A percentile compares a stretch with the other conserved stretches of the same genome.
phyloP scores from a whole-genome alignment of 2,113 vertebrate genomes.

The Caranx ignobilis region DNA sequence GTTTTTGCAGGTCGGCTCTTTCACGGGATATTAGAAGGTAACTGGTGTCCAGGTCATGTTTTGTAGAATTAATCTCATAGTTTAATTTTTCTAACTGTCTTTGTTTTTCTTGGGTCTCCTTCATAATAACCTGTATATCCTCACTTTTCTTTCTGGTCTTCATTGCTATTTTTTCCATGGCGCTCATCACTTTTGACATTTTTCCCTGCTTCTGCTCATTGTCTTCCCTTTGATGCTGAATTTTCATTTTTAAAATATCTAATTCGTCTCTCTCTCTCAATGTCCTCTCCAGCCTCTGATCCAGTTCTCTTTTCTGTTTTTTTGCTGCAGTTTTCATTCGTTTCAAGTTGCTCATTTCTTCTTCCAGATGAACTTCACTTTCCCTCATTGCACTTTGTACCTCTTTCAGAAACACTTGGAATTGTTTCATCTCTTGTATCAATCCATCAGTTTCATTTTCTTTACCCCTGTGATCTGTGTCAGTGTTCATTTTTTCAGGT shows the following conservation, averaged over 20 bases:
- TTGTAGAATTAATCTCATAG: slow-evolving; percentile 15
- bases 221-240: slow-evolving; percentile 32
- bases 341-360: slow-evolving; percentile 47
- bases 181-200: slow-evolving; percentile 28
- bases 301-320: slow-evolving; percentile 60
- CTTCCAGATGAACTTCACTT: slow-evolving; percentile 26
- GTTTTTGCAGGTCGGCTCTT: slow-evolving; percentile 22
- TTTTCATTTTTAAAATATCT: slow-evolving; percentile 62
- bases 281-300: slow-evolving; percentile 52
- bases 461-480: slow-evolving; percentile 1
- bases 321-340: slow-evolving; percentile 28
- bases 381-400: slow-evolving; percentile 34
- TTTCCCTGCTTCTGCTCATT: slow-evolving; percentile 29
- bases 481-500: not conserved
- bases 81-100: slow-evolving; percentile 32
- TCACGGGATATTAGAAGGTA: not conserved
- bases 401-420: slow-evolving; percentile 57
- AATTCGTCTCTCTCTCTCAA: slow-evolving; percentile 61
- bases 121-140: slow-evolving; percentile 16
- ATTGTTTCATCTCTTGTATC: slow-evolving; percentile 55
- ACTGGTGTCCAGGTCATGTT: slow-evolving; percentile 22
- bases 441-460: slow-evolving; percentile 36
- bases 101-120: slow-evolving; percentile 26
- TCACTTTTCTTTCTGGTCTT: slow-evolving; percentile 27
- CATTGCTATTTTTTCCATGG: slow-evolving; percentile 14